Evolutionary conservation across 2,888 invertebrate genomes (phyloP).

Genomic region (Dryocosmus kuriphilus): DNA sequence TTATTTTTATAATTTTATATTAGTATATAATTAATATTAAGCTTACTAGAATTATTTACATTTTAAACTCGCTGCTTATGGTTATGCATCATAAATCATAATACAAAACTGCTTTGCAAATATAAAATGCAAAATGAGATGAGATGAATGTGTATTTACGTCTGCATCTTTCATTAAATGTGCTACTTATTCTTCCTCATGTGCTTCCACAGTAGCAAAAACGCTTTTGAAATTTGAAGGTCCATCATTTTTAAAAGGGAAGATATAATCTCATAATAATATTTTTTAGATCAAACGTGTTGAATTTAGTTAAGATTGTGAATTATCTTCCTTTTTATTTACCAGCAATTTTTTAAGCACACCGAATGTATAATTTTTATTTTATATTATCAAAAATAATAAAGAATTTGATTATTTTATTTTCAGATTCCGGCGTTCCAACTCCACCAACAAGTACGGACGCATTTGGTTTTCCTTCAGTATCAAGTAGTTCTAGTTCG

Average conservation of each 20-base stretch:
- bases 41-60: not conserved
- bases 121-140: slow-evolving; percentile 33
- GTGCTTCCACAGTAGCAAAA: not conserved
- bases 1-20: not conserved
- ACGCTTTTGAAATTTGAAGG: not conserved
- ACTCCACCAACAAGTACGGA: slow-evolving; percentile 59
- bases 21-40: not conserved
- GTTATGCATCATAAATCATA: not conserved
- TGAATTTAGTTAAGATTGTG: not conserved
- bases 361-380: not conserved
- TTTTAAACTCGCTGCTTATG: not conserved
- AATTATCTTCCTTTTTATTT: slow-evolving; percentile 25
- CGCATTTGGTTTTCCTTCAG: slow-evolving; percentile 65
- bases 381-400: not conserved
- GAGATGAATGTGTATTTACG: not conserved
- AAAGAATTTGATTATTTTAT: not conserved
- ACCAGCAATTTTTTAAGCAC: not conserved
- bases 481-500: slow-evolving; percentile 60
- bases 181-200: not conserved
- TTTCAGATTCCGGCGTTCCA: slow-evolving; percentile 48
- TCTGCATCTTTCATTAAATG: slow-evolving; percentile 22
- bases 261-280: not conserved
- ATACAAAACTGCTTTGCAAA: not conserved
- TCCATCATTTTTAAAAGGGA: not conserved
- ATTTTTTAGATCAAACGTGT: no score